phyloP scores from a whole-genome alignment of 2,888 invertebrate genomes.

The Xiphydria camelus region DNA sequence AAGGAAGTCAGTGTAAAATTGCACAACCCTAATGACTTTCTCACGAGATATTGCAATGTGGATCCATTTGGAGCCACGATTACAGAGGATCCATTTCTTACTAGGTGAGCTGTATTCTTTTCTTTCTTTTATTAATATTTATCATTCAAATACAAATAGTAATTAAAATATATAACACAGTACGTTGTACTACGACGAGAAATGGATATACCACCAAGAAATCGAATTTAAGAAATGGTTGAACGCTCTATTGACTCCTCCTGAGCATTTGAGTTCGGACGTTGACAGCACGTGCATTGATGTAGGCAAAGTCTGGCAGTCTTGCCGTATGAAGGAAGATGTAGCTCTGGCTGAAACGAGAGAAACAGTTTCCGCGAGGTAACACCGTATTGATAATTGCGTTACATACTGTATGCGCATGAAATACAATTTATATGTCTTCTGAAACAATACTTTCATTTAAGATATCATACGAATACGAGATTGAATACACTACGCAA shows the following conservation, averaged over 20 bases:
- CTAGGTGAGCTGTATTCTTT: slow-evolving; percentile 41
- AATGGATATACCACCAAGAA: slow-evolving; percentile 71
- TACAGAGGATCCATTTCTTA: slow-evolving; percentile 70
- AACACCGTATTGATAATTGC: background rate
- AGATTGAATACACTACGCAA: slow-evolving; percentile 69
- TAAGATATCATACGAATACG: slow-evolving; percentile 65
- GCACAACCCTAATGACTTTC: slow-evolving; percentile 46
- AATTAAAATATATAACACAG: slow-evolving; percentile 31
- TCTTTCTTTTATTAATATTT: slow-evolving; percentile 3
- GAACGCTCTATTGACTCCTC: slow-evolving; percentile 76
- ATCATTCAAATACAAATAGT: background rate
- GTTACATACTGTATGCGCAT: slow-evolving; percentile 4
- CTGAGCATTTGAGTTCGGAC: slow-evolving; percentile 62
- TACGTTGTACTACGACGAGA: slow-evolving; percentile 70
- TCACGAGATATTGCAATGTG: slow-evolving; percentile 56
- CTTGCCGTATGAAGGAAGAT: slow-evolving; percentile 68
- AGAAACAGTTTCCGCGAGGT: slow-evolving; percentile 70
- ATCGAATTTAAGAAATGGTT: slow-evolving; percentile 77
- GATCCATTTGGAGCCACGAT: slow-evolving; percentile 62
- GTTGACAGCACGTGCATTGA: slow-evolving; percentile 70
- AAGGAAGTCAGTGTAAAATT: slow-evolving; percentile 34
- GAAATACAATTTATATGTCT: slow-evolving; percentile 5
- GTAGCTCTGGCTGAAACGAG: slow-evolving; percentile 71
- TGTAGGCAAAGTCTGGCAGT: slow-evolving; percentile 75
- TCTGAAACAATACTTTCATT: slow-evolving; percentile 15